Conservation (phyloP, 2,888 invertebrate genomes). For the Brachypterus glaber region DNA sequence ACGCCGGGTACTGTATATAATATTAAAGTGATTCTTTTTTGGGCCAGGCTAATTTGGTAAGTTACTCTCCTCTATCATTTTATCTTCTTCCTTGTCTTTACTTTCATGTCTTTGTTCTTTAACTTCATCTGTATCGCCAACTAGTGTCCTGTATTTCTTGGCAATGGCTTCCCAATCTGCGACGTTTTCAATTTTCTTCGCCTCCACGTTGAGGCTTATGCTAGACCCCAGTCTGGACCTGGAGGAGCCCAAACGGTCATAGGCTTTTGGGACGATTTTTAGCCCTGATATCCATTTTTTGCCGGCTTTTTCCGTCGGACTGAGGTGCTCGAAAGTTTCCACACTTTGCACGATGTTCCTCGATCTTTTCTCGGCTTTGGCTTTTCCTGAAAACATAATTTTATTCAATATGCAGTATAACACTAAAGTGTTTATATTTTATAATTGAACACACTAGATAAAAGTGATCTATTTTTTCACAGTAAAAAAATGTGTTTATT, state of each 20-base stretch:
- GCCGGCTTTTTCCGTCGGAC: slow-evolving; percentile 73
- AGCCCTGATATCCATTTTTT: slow-evolving; percentile 69
- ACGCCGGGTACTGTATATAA: too few relatives aligned
- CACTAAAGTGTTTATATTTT: too few relatives aligned
- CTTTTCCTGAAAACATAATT: slow-evolving; percentile 23
- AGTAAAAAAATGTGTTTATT: too few relatives aligned
- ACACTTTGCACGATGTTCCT: slow-evolving; percentile 70
- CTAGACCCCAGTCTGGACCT: slow-evolving; percentile 77
- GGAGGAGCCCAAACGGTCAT: slow-evolving; percentile 66
- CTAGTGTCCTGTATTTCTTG: slow-evolving; percentile 70
- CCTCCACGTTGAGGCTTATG: slow-evolving; percentile 63
- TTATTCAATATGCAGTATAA: neutral
- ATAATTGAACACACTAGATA: too few relatives aligned
- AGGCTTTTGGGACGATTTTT: slow-evolving; percentile 70
- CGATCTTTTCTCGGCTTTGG: slow-evolving; percentile 57
- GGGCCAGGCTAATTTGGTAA: too few relatives aligned
- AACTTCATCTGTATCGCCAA: slow-evolving; percentile 49
- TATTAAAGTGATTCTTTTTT: too few relatives aligned
- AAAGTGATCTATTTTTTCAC: too few relatives aligned
- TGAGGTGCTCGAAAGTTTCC: slow-evolving; percentile 55
- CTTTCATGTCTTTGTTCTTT: slow-evolving; percentile 30
- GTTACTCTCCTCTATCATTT: slow-evolving; percentile 18
- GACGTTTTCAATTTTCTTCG: slow-evolving; percentile 73
- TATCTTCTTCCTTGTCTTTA: slow-evolving; percentile 29
- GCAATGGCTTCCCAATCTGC: slow-evolving; percentile 85